Base-by-base conservation (phyloP, 2,113 vertebrate genomes). In the Thryonomys swinderianus region DNA sequence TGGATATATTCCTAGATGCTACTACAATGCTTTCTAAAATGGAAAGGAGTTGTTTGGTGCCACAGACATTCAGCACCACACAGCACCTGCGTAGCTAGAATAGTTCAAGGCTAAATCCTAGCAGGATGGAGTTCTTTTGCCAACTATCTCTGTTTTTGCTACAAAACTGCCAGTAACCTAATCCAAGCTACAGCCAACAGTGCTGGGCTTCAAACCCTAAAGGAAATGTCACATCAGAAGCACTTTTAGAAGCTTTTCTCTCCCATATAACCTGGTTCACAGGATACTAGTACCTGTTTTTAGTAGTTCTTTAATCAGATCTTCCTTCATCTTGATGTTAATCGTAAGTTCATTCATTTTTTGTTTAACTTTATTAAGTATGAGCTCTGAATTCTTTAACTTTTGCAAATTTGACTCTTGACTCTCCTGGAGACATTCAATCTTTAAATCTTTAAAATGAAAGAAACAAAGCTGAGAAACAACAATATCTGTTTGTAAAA, bases 311-410 rank as follows among this genome's bases (percentile, higher is more conserved):
- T 98, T 99, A 96, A 99, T 99, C 79, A 99, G 99, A 92, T 99
- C 98, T 96, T 99, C 99, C 94, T 99, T 99, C 98, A 99, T 98
- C 96, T 95, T 98, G 96, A 99, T 99, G 96, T 98, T 99, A 97
- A 99, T 97, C 48, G 98, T 98, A 96, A 99, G 98, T 95, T 99
- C 99, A 95, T 97, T 98, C 96, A 99, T 98, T 97, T 98, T 99
- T 97, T 98, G 98, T 94, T 99, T 97, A 40, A 98, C 96, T 85
- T 98, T 95, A 53, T 94, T 96, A 34, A 98, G 93, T 96, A 97
- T 98, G 73, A 99, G 88, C 93, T 98, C 98, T 64, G 97, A 97
- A 97, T 97, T 98, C 96, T 97, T 99, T 96, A 98, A 92, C 37
- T 98, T 98, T 96, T 98, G 98, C 93, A 98, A 59, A 95, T 99